Evolutionary conservation across 2,113 vertebrate species (phyloP).

Genomic region (Oncorhynchus keta): DNA sequence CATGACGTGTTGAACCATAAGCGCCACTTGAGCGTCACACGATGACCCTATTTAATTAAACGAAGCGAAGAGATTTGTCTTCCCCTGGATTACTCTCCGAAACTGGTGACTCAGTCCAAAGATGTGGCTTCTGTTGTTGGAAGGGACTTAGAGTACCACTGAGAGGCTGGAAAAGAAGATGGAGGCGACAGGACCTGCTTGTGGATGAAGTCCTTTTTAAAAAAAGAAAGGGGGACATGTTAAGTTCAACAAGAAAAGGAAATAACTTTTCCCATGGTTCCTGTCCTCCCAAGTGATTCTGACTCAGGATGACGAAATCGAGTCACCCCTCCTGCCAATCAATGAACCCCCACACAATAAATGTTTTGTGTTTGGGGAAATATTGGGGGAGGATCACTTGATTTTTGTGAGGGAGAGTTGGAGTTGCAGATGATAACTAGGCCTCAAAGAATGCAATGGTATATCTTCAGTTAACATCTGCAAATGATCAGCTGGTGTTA

Average conservation of each 20-base stretch:
- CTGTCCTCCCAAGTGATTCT: conserved; percentile 58
- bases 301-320: conserved; percentile 6
- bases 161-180: conserved; percentile 32
- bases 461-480: conserved; percentile 24
- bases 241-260: conserved; percentile 28
- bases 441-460: conserved; percentile 31
- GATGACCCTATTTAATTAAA: conserved; percentile 50
- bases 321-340: conserved; percentile 49
- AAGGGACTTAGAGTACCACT: conserved; percentile 31
- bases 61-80: conserved; percentile 60
- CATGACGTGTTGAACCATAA: conserved; percentile 88
- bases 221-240: conserved; percentile 41
- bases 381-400: conserved; percentile 41
- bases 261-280: conserved; percentile 48
- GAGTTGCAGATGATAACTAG: conserved; percentile 9
- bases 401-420: conserved; percentile 39
- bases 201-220: conserved; percentile 19
- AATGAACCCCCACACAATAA: conserved; percentile 37
- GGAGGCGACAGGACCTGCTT: conserved; percentile 49
- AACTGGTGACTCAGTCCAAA: conserved; percentile 45
- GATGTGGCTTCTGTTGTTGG: conserved; percentile 22
- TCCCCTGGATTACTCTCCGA: conserved; percentile 67
- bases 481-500: conserved; percentile 35
- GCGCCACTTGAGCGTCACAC: conserved; percentile 12
- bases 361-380: conserved; percentile 46